Conservation (phyloP, 1,140 invertebrate genomes). For the Hycleus cichorii region DNA sequence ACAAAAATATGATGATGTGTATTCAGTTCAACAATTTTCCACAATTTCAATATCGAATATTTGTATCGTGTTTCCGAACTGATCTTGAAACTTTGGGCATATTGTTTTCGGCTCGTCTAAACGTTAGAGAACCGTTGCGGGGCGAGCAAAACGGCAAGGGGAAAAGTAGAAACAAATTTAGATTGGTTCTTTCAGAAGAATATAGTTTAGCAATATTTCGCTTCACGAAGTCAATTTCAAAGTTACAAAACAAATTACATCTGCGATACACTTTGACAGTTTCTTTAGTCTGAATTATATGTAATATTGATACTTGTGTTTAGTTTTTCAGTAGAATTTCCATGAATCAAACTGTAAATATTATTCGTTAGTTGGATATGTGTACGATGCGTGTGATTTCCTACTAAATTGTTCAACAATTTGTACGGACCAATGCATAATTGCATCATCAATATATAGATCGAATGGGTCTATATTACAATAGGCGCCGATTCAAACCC, state of each 20-base stretch:
- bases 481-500: no score
- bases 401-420: no score
- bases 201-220: slow-evolving; percentile 29
- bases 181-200: slow-evolving; percentile 24
- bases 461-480: no score
- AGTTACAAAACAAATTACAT: slow-evolving; percentile 30
- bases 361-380: no score
- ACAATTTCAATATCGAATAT: slow-evolving; percentile 20
- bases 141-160: not conserved
- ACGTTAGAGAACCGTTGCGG: no score
- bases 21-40: not conserved
- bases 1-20: no score
- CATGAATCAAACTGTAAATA: no score
- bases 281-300: not conserved
- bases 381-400: no score
- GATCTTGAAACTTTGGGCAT: slow-evolving; percentile 16
- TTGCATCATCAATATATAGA: no score
- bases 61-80: slow-evolving; percentile 23
- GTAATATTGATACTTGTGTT: no score
- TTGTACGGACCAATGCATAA: no score
- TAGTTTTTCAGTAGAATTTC: no score
- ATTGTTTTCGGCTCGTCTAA: slow-evolving; percentile 13
- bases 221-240: slow-evolving; percentile 25
- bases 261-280: slow-evolving; percentile 31
- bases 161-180: slow-evolving; percentile 23